These are phyloP conservation scores for Poeciliopsis gracilis DNA, from an alignment of 2,797 vertebrate species.

Conservation along the genomic window DNA sequence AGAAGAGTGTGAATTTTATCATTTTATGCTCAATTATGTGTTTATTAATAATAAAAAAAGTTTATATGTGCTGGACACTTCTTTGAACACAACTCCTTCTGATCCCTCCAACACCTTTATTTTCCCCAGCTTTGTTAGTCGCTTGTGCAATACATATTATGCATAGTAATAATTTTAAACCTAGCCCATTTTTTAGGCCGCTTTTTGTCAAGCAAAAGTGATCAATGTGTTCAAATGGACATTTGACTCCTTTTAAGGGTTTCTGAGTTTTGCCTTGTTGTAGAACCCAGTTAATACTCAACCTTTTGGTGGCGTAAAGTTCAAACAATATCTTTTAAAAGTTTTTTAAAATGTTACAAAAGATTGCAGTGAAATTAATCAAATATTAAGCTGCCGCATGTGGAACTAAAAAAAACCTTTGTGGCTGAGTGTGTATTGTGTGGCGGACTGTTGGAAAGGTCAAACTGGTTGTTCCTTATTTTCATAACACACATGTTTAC, in stretches of 20 bases:
- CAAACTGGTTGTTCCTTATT: constrained; percentile 25
- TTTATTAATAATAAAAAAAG: not conserved
- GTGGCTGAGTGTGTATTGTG: not conserved
- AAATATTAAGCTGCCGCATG: not conserved
- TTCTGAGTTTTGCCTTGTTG: too few species aligned
- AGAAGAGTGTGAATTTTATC: not conserved
- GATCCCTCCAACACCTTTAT: not conserved
- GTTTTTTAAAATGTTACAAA: not conserved
- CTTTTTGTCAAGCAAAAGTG: not conserved
- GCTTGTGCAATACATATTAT: not conserved
- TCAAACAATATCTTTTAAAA: not conserved
- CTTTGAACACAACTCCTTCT: not conserved
- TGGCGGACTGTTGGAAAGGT: constrained; percentile 14
- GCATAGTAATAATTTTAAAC: not conserved
- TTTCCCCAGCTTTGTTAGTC: not conserved
- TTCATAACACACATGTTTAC: constrained; percentile 12
- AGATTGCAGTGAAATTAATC: not conserved
- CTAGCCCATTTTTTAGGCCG: not conserved
- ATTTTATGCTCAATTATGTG: not conserved
- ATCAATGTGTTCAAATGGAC: not conserved
- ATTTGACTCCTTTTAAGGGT: not conserved
- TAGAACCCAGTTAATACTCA: not conserved
- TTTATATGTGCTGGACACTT: not conserved
- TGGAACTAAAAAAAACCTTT: not conserved
- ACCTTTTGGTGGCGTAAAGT: not conserved